Conservation (phyloP, 1,140 invertebrate genomes). For the Trichomalopsis sarcophagae region DNA sequence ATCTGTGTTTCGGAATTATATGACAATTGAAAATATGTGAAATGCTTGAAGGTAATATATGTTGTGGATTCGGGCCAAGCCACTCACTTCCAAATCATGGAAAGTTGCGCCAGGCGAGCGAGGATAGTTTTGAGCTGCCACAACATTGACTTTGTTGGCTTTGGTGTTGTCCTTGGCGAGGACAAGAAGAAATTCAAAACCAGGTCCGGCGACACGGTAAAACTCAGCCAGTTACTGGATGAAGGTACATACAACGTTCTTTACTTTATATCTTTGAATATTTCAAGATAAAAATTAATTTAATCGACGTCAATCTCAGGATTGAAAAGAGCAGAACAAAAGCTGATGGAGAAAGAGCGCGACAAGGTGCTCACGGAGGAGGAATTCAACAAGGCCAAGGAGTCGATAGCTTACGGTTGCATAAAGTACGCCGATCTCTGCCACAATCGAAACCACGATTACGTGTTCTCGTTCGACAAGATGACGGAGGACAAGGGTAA, state of each 20-base stretch:
- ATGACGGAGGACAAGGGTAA: conserved; percentile 99
- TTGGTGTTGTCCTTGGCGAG: conserved; percentile 98
- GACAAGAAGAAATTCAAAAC: conserved; percentile 99
- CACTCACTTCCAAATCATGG: conserved; percentile 87
- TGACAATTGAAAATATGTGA: conserved; percentile 6
- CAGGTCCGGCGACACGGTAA: conserved; percentile 96
- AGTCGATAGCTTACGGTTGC: conserved; percentile 97
- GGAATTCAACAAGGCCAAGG: conserved; percentile 89
- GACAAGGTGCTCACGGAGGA: conserved; percentile 89
- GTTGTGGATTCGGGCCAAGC: conserved; percentile 96
- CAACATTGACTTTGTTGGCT: conserved; percentile 92
- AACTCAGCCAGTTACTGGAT: conserved; percentile 92
- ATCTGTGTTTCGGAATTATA: not conserved
- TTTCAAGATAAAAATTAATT: not conserved
- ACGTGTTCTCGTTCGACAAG: conserved; percentile 99
- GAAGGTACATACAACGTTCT: conserved; percentile 82
- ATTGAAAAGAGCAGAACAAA: conserved; percentile 87
- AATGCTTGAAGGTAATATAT: conserved; percentile 84
- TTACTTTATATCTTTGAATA: not conserved
- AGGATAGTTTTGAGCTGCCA: conserved; percentile 81
- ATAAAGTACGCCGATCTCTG: conserved; percentile 99
- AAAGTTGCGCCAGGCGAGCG: conserved; percentile 82
- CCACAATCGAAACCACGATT: conserved; percentile 95
- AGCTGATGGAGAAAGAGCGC: conserved; percentile 92
- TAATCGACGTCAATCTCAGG: conserved; percentile 71